These are phyloP conservation scores for Scaptomyza parva DNA, from an alignment of 2,888 invertebrate genomes.

Conservation along the genomic window DNA sequence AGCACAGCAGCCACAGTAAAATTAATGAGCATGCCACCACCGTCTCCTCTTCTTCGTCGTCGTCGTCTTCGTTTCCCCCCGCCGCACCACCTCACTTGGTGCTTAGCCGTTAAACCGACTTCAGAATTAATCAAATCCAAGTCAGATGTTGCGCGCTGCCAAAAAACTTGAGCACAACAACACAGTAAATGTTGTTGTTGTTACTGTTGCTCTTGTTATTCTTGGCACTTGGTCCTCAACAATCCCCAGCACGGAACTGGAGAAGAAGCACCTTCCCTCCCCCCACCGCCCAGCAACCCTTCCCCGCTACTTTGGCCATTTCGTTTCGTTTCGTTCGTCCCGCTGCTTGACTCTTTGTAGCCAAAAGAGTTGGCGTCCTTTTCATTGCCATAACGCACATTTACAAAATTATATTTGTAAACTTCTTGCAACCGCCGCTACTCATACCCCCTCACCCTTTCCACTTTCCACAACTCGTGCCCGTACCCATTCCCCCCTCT, in stretches of 20 bases:
- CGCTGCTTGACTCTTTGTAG: slow-evolving; percentile 26
- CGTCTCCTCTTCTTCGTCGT: too few relatives aligned
- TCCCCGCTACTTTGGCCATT: slow-evolving; percentile 5
- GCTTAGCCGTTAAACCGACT: slow-evolving; percentile 77
- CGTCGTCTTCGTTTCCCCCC: background rate
- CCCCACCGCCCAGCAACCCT: background rate
- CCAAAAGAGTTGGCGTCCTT: slow-evolving; percentile 65
- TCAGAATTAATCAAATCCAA: slow-evolving; percentile 77
- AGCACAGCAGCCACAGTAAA: slow-evolving; percentile 65
- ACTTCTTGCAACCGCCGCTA: slow-evolving; percentile 53
- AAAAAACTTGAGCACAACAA: slow-evolving; percentile 69
- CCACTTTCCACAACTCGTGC: too few relatives aligned
- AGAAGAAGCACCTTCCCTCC: background rate
- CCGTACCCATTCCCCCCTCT: background rate
- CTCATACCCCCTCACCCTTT: background rate
- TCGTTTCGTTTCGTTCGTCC: slow-evolving; percentile 13
- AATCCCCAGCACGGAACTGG: slow-evolving; percentile 12
- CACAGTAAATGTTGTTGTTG: slow-evolving; percentile 38
- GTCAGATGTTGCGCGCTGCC: slow-evolving; percentile 78
- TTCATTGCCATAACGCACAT: slow-evolving; percentile 78
- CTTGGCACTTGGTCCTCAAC: slow-evolving; percentile 52
- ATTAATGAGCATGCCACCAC: slow-evolving; percentile 61
- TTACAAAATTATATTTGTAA: slow-evolving; percentile 79
- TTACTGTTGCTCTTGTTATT: slow-evolving; percentile 38
- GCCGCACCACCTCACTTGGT: slow-evolving; percentile 11